These are phyloP conservation scores for Allobates femoralis DNA, from an alignment of 2,797 vertebrate genomes.

Conservation along the genomic window DNA sequence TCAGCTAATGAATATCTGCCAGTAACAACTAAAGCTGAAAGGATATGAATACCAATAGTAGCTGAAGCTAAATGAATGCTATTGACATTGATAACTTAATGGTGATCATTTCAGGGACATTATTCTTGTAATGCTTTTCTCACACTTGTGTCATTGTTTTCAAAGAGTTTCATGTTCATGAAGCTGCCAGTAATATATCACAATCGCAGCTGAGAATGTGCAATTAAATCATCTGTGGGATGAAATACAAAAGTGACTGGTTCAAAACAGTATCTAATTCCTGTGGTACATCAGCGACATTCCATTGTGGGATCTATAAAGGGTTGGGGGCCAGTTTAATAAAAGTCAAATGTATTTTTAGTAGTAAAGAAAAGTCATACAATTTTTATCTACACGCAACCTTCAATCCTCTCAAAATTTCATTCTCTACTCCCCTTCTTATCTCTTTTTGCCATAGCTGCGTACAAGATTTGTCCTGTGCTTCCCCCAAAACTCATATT, in stretches of 20 bases:
- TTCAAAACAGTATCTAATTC: neutral
- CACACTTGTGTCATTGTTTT: constrained; percentile 39
- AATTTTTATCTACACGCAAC: too few relatives aligned
- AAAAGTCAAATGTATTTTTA: neutral
- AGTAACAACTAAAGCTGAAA: constrained; percentile 31
- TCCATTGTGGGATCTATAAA: neutral
- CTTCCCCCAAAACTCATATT: too few relatives aligned
- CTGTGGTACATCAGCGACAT: neutral
- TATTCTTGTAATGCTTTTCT: constrained; percentile 28
- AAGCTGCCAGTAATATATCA: constrained; percentile 24
- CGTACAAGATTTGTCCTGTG: too few relatives aligned
- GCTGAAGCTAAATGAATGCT: constrained; percentile 36
- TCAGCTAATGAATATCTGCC: constrained; percentile 53
- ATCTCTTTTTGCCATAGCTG: too few relatives aligned
- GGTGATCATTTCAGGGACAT: constrained; percentile 46
- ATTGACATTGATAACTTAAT: constrained; percentile 49
- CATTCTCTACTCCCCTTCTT: too few relatives aligned
- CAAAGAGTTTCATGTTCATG: constrained; percentile 2
- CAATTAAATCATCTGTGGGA: constrained; percentile 36
- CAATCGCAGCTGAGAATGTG: neutral
- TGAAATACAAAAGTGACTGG: neutral
- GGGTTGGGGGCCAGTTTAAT: neutral
- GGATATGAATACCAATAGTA: constrained; percentile 49
- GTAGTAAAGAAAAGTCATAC: neutral
- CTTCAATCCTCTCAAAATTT: too few relatives aligned